Conservation (phyloP, 2,797 vertebrate species). For the Protonibea diacanthus region DNA sequence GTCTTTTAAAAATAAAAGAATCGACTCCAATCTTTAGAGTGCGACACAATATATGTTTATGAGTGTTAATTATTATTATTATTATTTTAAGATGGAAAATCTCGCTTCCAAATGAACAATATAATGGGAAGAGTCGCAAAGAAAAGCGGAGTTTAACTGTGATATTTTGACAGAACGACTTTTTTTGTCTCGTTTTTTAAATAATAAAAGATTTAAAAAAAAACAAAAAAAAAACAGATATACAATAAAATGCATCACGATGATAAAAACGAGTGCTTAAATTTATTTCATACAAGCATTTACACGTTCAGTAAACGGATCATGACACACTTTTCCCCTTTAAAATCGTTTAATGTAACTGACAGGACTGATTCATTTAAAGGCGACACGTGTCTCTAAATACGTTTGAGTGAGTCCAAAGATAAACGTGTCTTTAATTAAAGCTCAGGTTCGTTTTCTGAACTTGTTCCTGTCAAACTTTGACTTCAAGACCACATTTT, state of each 20-base stretch:
- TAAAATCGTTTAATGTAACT: not conserved
- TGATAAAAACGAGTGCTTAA: not conserved
- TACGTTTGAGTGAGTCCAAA: not conserved
- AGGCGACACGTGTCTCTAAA: not conserved
- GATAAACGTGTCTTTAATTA: not conserved
- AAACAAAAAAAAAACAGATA: not conserved
- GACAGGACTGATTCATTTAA: not conserved
- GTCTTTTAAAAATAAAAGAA: not conserved
- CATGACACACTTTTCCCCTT: not conserved
- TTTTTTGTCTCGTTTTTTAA: not conserved
- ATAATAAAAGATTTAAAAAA: not conserved
- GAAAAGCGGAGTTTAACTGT: not conserved
- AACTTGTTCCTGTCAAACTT: not conserved
- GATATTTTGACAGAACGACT: not conserved
- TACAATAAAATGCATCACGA: not conserved
- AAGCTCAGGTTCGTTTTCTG: not conserved
- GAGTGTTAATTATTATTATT: too few relatives aligned
- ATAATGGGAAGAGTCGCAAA: not conserved
- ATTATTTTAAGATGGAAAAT: not conserved
- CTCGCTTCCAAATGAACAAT: not conserved
- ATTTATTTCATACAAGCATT: not conserved
- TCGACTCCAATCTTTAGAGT: too few relatives aligned
- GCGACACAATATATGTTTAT: too few relatives aligned
- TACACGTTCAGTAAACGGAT: not conserved
- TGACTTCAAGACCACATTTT: not conserved